Evolutionary conservation across 2,113 vertebrate genomes (phyloP).

Genomic region (Gallinago media): DNA sequence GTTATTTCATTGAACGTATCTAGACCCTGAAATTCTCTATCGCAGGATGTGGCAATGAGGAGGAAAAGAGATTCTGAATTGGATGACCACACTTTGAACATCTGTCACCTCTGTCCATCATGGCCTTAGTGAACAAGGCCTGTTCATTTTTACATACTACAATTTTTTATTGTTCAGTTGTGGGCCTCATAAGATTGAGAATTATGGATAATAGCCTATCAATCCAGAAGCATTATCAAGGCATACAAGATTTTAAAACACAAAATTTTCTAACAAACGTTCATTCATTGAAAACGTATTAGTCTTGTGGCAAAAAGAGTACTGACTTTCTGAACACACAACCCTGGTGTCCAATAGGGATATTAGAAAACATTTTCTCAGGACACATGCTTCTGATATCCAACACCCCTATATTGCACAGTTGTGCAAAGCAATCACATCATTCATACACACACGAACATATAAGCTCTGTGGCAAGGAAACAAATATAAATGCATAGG

Average conservation of each 20-base stretch:
- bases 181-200: background rate
- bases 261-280: background rate
- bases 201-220: background rate
- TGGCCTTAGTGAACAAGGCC: background rate
- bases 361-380: background rate
- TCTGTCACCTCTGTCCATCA: background rate
- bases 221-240: background rate
- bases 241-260: background rate
- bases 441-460: background rate
- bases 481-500: background rate
- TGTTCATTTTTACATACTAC: background rate
- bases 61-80: background rate
- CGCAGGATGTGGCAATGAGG: background rate
- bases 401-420: background rate
- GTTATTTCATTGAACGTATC: background rate
- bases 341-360: background rate
- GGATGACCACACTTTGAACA: background rate
- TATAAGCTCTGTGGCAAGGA: background rate
- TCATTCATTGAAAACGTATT: background rate
- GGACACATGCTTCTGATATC: background rate
- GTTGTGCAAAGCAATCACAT: background rate
- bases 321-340: background rate
- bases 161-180: background rate
- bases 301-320: background rate
- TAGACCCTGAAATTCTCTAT: background rate